Conservation (phyloP, 2,888 invertebrate genomes). For the Dascillus cervinus region DNA sequence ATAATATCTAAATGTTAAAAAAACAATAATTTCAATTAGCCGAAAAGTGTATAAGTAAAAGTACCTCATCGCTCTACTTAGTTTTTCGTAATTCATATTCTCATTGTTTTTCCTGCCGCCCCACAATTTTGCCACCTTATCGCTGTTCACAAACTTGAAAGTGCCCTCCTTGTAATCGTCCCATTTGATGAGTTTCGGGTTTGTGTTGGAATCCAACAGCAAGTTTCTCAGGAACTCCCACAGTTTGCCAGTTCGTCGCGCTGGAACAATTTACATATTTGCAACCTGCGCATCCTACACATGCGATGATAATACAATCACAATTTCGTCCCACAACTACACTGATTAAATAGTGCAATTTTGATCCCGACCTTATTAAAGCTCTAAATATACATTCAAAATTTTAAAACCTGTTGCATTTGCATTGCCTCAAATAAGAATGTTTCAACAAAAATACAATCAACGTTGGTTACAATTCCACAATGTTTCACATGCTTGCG, state of each 20-base stretch:
- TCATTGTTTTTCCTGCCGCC: conserved; percentile 78
- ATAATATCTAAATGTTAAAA: conserved; percentile 63
- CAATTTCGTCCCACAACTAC: too few relatives aligned
- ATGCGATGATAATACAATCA: too few relatives aligned
- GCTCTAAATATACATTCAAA: too few relatives aligned
- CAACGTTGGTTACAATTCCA: too few relatives aligned
- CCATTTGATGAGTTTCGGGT: conserved; percentile 81
- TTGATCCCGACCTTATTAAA: too few relatives aligned
- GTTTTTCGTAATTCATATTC: conserved; percentile 88
- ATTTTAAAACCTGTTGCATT: too few relatives aligned
- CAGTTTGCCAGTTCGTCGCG: conserved; percentile 40
- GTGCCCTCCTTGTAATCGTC: conserved; percentile 76
- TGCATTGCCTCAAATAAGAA: too few relatives aligned
- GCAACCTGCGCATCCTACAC: too few relatives aligned
- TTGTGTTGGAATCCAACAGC: conserved; percentile 64
- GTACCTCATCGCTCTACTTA: conserved; percentile 81
- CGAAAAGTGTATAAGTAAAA: neutral
- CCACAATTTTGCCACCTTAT: conserved; percentile 81
- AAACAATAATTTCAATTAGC: neutral
- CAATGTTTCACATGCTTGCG: too few relatives aligned
- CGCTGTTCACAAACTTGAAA: conserved; percentile 82
- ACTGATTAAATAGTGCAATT: too few relatives aligned
- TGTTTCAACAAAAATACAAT: too few relatives aligned
- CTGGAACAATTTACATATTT: conserved; percentile 17
- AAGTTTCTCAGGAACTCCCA: conserved; percentile 85